Evolutionary conservation across 2,113 vertebrate species (phyloP), one percentile per base, ranked within the genome.

Genomic region (Empidonax alnorum): DNA sequence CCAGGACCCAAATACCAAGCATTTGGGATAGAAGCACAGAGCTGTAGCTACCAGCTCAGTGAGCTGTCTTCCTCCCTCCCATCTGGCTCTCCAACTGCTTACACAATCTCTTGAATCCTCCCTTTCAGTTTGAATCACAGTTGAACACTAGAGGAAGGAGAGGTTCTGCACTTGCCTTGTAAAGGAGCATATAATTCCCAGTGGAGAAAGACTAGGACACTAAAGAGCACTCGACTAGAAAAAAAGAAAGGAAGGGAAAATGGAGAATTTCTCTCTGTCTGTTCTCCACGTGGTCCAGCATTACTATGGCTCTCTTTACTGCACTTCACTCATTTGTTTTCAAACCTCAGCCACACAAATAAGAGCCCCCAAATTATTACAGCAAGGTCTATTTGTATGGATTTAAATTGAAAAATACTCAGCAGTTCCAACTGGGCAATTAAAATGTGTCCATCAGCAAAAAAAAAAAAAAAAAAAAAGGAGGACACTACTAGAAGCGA

Each of bases 41-140:
- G 85, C 62, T 59, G 52, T 7, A 87, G 73, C 66, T 80, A 61
- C 25, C n/a, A 66, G 53, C 73, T 91, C 52, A 47, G 65, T 3
- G 44, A 84, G 84, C 82, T 79, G 46, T 75, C 83, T 95, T 49
- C 79, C 76, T 42, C 58, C 41, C 52, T 91, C 25, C 71, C 72
- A 93, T 94, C 58, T 91, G 90, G 53, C 46, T 87, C 67, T 82
- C 77, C 65, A 94, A 89, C 68, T 94, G 73, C 82, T 88, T 44
- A 80, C 39, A 85, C 50, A 53, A 62, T 49, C 41, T 83, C 31
- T 59, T 84, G 37, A 28, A 65, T 55, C 46, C 67, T 91, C 67
- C 27, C 49, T 80, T 88, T 85, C 1, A 0, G 50, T 62, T 53
- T 58, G 46, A 87, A 42, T 87, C 46, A 74, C 59, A 94, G 21